phyloP scores from a whole-genome alignment of 2,888 invertebrate species.

The Calliphora vomitoria region DNA sequence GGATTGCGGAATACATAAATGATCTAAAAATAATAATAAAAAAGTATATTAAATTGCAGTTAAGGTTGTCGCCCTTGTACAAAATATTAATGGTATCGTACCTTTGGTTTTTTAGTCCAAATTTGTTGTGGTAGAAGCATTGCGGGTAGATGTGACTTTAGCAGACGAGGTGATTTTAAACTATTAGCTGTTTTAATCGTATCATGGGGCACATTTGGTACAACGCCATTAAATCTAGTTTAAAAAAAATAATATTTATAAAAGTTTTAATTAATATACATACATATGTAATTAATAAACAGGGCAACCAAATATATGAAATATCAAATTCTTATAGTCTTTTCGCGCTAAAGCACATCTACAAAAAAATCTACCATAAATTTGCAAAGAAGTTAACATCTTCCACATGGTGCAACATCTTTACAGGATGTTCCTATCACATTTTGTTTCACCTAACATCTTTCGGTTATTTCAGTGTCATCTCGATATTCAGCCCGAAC shows the following conservation, averaged over 20 bases:
- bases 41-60: neutral
- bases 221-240: constrained; percentile 81
- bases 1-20: constrained; percentile 94
- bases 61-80: neutral
- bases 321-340: too few species aligned
- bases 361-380: too few species aligned
- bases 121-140: constrained; percentile 81
- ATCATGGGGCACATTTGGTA: constrained; percentile 81
- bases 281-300: too few species aligned
- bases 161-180: constrained; percentile 80
- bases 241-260: neutral
- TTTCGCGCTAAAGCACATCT: too few species aligned
- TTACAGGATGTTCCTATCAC: too few species aligned
- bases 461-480: too few species aligned
- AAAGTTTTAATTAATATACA: too few species aligned
- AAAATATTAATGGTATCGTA: constrained; percentile 42
- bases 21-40: constrained; percentile 84
- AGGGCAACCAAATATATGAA: too few species aligned
- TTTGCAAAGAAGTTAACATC: too few species aligned
- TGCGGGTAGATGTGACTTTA: constrained; percentile 82
- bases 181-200: constrained; percentile 80
- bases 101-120: constrained; percentile 82
- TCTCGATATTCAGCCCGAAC: too few species aligned
- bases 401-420: too few species aligned
- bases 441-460: too few species aligned